These are phyloP conservation scores for Sorex fumeus DNA, from an alignment of 2,113 vertebrate species.

Conservation along the genomic window DNA sequence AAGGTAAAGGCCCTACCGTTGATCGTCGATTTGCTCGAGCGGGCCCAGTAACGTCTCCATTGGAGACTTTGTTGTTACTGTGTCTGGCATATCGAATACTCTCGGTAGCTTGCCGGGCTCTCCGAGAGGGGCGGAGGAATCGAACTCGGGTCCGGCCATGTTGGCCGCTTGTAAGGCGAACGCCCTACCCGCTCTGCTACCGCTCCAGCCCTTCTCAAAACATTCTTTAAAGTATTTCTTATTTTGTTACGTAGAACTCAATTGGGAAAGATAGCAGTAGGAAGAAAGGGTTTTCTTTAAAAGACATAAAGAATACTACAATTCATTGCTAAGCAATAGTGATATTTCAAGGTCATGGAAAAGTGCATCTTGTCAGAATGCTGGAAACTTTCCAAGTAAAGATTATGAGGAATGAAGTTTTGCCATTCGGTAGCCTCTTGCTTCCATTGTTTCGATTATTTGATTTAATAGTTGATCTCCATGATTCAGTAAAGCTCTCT, in stretches of 20 bases:
- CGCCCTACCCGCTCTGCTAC: no score
- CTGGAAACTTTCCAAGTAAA: constrained; percentile 30
- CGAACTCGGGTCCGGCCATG: no score
- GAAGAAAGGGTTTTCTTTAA: background rate
- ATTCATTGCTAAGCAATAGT: background rate
- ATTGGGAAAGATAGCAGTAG: background rate
- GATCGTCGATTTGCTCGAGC: no score
- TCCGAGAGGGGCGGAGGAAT: no score
- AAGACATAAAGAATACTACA: background rate
- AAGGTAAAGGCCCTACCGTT: no score
- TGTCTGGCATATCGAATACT: no score
- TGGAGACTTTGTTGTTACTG: no score
- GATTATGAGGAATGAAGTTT: background rate
- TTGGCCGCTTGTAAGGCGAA: no score
- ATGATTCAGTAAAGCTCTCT: background rate
- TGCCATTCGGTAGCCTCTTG: background rate
- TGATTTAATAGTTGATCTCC: background rate
- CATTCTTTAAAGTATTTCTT: constrained; percentile 6
- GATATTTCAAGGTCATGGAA: no score
- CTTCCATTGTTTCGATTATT: background rate
- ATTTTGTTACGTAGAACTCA: background rate
- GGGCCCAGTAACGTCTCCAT: no score
- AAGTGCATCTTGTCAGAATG: background rate
- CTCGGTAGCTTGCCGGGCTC: no score
- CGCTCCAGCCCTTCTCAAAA: no score